Conservation (phyloP, 1,140 invertebrate species). For the Zaprionus africanus region DNA sequence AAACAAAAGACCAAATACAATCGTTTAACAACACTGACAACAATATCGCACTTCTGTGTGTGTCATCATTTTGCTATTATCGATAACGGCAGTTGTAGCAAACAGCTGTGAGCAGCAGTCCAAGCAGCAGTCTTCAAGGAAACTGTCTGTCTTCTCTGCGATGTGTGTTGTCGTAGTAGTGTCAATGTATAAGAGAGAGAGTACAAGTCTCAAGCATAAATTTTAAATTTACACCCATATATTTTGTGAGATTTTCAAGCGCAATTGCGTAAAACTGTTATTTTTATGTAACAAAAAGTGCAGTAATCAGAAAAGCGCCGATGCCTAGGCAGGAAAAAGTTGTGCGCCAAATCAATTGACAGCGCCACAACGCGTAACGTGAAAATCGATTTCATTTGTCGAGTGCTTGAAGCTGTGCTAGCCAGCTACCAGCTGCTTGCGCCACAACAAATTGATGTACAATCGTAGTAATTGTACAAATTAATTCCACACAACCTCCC, state of each 20-base stretch:
- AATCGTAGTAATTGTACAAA: conserved; percentile 16
- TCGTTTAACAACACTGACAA: conserved; percentile 20
- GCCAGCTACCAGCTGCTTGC: conserved; percentile 11
- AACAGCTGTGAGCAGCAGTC: conserved; percentile 18
- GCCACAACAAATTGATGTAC: conserved; percentile 27
- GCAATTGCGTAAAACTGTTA: conserved; percentile 8
- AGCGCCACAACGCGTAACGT: conserved; percentile 49
- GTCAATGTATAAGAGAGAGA: conserved; percentile 15
- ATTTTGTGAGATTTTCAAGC: conserved; percentile 1
- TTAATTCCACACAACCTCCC: conserved; percentile 11
- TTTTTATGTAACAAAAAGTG: conserved; percentile 29
- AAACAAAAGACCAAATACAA: conserved; percentile 27
- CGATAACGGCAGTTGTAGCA: conserved; percentile 18
- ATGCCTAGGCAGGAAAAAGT: conserved; percentile 17
- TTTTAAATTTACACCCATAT: conserved; percentile 7
- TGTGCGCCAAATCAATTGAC: conserved; percentile 73
- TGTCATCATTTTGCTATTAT: conserved; percentile 12
- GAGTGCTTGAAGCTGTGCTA: conserved; percentile 2
- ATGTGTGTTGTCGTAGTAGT: conserved; percentile 17
- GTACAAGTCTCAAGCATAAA: conserved; percentile 33
- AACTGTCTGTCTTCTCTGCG: conserved; percentile 11
- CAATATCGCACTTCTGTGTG: background rate
- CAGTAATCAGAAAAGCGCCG: background rate
- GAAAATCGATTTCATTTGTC: conserved; percentile 70
- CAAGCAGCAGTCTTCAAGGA: conserved; percentile 20